Base-by-base conservation (phyloP, 2,888 invertebrate species). In the Lasioglossum oenotherae region DNA sequence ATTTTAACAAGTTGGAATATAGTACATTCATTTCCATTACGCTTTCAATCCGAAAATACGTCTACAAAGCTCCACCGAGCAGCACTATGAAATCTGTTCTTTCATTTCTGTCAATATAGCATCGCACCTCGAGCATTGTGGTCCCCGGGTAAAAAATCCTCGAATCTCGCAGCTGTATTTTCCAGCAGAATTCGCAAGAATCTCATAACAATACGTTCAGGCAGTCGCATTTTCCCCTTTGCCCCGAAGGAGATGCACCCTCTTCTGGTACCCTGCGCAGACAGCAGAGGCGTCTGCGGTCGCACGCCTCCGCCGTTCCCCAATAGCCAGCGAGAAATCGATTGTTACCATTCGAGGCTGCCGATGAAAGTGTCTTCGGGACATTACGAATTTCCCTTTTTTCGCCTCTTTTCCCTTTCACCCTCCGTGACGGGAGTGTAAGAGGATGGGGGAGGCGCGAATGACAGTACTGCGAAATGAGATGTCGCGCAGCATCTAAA, bases 371-470 rank as follows among this genome's bases (percentile, higher is more conserved):
- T 57, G 76, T 82, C 67, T 81, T 44, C 53, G 64, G 53, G 73
- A 77, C 74, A 73, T 83, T 81, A 75, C 41, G 31, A 81, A 77
- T 46, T 84, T 74, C 16, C 27, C 12, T n/a, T 76, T 77, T 82
- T 53, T 76, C 53, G n/a, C 23, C 73, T 73, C 31, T 46, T 31
- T 44, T 27, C 4, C 16, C 14, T 67, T n/a, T 23, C 14, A 16
- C 31, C 64, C 31, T 31, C 1, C 57, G 10, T 19, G 31, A 31
- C 6, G 6, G 16, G 60, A 31, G 60, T 5, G 27, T 0, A 14
- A 16, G 5, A 27, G 27, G 27, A 5, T 16, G 27, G 5, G 64
- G 16, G 8, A 64, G 31, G 4, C 27, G 31, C 31, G 31, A 64
- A 64, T 6, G 64, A 64, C 64, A 64, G 27, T 14, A 6, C 64